A percentile compares a stretch with the other conserved stretches of the same genome.
Conservation (phyloP, 2,888 invertebrate species). For the Danaus chrysippus region DNA sequence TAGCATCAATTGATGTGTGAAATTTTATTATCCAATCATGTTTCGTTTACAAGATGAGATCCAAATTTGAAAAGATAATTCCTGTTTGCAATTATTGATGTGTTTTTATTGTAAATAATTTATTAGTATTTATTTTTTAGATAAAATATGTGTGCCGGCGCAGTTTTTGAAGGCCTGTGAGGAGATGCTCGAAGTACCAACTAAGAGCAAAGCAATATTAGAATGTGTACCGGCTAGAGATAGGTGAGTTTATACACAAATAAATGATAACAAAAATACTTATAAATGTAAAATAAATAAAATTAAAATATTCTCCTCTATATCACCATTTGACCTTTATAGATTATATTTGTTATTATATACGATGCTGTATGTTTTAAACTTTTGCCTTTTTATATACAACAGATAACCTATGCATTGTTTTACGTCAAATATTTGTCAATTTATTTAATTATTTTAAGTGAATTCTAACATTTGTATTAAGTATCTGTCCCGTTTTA, state of each 20-base stretch:
- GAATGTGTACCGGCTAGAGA: slow-evolving; percentile 86
- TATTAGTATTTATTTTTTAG: slow-evolving; percentile 56
- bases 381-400: too few relatives aligned
- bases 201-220: slow-evolving; percentile 78
- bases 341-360: too few relatives aligned
- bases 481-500: slow-evolving; percentile 16
- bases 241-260: slow-evolving; percentile 65
- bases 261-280: slow-evolving; percentile 7
- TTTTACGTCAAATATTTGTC: too few relatives aligned
- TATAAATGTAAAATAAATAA: neutral
- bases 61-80: neutral
- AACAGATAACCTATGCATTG: too few relatives aligned
- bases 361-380: too few relatives aligned
- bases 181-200: slow-evolving; percentile 82
- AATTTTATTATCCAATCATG: neutral
- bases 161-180: slow-evolving; percentile 81
- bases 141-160: slow-evolving; percentile 87
- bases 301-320: neutral
- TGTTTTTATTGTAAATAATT: slow-evolving; percentile 8
- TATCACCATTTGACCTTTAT: too few relatives aligned
- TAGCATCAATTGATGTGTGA: too few relatives aligned
- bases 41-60: neutral
- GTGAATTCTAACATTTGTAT: neutral
- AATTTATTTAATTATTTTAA: too few relatives aligned
- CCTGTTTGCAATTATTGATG: neutral